Evolutionary conservation across 2,113 vertebrate species (phyloP).

Genomic region (Callipepla squamata): DNA sequence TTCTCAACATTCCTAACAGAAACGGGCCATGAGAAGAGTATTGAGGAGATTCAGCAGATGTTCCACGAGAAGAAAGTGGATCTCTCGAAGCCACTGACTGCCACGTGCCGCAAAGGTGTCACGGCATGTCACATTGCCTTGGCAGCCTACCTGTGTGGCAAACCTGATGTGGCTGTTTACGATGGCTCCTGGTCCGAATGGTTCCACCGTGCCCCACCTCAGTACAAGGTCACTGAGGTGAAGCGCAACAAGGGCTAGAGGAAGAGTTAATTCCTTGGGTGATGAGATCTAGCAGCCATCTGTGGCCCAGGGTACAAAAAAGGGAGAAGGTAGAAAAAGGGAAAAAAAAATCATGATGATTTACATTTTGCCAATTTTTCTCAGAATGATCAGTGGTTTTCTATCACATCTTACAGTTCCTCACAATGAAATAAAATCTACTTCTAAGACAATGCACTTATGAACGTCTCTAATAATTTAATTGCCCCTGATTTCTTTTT

Average conservation of each 20-base stretch:
- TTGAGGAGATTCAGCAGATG: conserved; percentile 79
- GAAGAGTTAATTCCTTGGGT: background rate
- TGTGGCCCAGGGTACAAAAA: background rate
- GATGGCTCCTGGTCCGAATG: conserved; percentile 95
- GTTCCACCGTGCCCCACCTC: conserved; percentile 84
- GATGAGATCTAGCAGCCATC: fast-evolving
- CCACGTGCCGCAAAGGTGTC: conserved; percentile 89
- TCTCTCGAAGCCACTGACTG: conserved; percentile 81
- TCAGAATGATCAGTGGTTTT: background rate
- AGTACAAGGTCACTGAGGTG: conserved; percentile 82
- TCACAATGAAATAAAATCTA: conserved; percentile 61
- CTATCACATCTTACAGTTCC: background rate
- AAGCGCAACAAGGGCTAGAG: conserved; percentile 68
- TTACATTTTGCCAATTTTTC: background rate
- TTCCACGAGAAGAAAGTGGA: conserved; percentile 84
- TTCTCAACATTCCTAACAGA: conserved; percentile 85
- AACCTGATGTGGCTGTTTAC: conserved; percentile 84
- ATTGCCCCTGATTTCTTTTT: background rate
- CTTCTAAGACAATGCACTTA: background rate
- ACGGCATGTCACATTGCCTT: conserved; percentile 90
- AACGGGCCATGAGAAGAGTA: conserved; percentile 82
- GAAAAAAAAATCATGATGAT: background rate
- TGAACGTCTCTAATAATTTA: background rate
- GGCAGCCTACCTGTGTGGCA: conserved; percentile 88
- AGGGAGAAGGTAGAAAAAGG: background rate